Evolutionary conservation across 2,797 vertebrate genomes (phyloP), one percentile per base, ranked within the genome.

Genomic region (Emys orbicularis): DNA sequence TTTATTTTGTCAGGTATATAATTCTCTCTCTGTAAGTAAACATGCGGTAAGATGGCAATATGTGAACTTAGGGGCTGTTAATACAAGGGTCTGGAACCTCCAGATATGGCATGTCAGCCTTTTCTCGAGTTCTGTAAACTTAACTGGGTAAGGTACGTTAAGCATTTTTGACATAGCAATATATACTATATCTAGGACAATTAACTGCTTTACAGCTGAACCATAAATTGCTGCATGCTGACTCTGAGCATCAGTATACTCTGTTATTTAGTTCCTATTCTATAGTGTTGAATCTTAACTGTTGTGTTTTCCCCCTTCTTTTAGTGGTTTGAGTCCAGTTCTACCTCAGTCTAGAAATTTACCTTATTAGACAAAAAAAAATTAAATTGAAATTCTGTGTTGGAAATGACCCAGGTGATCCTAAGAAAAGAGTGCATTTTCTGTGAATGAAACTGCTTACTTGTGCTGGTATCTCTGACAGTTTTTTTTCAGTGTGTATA

Each of bases 91-190:
- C 52, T 90, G 83, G 68, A 83, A 81, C 34, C 6, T 15, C 15
- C 8, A 2, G 15, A 6, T 47, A 21, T 11, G 5, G 10, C 65
- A 3, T 23, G 7, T 86, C 29, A 8, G 44, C 8, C 10, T 57
- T 74, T 19, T 41, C 57, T 86, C 0, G 0, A 19, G 5, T 56
- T 88, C 15, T 27, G 29, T 29, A 15, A 79, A 31, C 68, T 61
- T 27, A 2, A 1, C 0, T 5, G 47, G 11, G 9, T 47, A 16
- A 1, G 1, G n/a, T 1, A 6, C 1, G 1, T 47, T 9, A 16
- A 49, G 84, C 25, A 12, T 27, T 21, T 83, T 56, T 44, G 76
- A 47, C 59, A 52, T 29, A 3, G 5, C 31, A 4, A 23, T 19
- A 44, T 41, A 7, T 44, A 10, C 37, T 12, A 9, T 37, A 27